A percentile compares a stretch with the other conserved stretches of the same genome.
These are phyloP conservation scores for Chamaea fasciata DNA, from an alignment of 2,113 vertebrate species.

Conservation along the genomic window DNA sequence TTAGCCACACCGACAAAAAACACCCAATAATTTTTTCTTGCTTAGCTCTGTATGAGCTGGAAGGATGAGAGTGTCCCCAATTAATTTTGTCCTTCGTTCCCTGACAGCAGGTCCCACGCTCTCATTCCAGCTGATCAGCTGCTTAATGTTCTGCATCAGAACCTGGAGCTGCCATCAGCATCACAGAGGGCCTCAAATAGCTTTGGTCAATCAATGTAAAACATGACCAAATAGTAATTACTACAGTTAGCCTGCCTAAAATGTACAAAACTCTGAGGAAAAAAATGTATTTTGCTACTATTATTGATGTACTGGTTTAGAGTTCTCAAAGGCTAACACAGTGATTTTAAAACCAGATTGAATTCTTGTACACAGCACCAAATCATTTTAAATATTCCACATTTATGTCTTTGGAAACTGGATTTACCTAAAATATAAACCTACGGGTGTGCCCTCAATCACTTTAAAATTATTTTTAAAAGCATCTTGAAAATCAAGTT, in stretches of 20 bases:
- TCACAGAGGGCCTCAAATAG: background rate
- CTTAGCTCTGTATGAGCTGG: background rate
- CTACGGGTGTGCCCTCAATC: background rate
- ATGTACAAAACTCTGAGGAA: background rate
- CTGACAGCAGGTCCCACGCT: background rate
- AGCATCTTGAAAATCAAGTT: background rate
- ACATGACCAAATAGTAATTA: slow-evolving; percentile 25
- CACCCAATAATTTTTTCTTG: background rate
- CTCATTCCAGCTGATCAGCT: slow-evolving; percentile 8
- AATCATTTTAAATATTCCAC: background rate
- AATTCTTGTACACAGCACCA: background rate
- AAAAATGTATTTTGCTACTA: background rate
- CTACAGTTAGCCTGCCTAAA: background rate
- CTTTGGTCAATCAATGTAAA: background rate
- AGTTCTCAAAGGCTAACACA: background rate
- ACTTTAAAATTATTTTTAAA: background rate
- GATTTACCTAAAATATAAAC: background rate
- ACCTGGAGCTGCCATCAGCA: background rate
- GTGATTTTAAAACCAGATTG: background rate
- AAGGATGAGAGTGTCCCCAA: background rate
- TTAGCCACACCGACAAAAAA: background rate
- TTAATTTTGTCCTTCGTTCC: background rate
- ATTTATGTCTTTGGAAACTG: background rate
- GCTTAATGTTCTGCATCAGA: slow-evolving; percentile 3
- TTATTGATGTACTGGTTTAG: background rate